Conservation (phyloP, 2,888 invertebrate genomes). For the Chouioia cunea region DNA sequence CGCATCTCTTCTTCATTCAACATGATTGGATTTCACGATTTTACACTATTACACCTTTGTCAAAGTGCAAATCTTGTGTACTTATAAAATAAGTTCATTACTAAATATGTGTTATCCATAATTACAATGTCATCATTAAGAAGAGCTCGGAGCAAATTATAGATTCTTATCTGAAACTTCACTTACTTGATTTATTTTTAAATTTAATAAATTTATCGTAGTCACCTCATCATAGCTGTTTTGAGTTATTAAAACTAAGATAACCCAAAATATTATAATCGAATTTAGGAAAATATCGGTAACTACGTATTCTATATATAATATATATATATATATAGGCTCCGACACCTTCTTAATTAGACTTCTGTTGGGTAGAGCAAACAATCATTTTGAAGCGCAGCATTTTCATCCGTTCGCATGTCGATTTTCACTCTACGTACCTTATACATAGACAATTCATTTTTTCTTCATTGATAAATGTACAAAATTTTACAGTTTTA, state of each 20-base stretch:
- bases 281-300: too few relatives aligned
- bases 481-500: slow-evolving; percentile 48
- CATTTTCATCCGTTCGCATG: slow-evolving; percentile 30
- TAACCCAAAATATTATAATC: too few relatives aligned
- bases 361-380: slow-evolving; percentile 30
- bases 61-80: slow-evolving; percentile 21
- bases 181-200: too few relatives aligned
- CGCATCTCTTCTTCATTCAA: slow-evolving; percentile 29
- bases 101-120: slow-evolving; percentile 35
- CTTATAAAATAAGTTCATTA: slow-evolving; percentile 26
- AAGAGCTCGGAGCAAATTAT: too few relatives aligned
- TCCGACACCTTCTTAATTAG: too few relatives aligned
- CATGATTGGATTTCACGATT: slow-evolving; percentile 36
- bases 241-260: too few relatives aligned
- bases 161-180: too few relatives aligned
- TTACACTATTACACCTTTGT: slow-evolving; percentile 28
- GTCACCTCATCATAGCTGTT: too few relatives aligned
- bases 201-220: too few relatives aligned
- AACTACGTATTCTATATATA: too few relatives aligned
- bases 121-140: slow-evolving; percentile 43
- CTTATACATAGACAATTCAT: slow-evolving; percentile 34
- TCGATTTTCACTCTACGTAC: slow-evolving; percentile 43
- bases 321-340: too few relatives aligned
- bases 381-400: slow-evolving; percentile 23
- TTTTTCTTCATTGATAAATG: slow-evolving; percentile 37